Evolutionary conservation across 2,797 vertebrate species (phyloP).

Genomic region (Odontamblyopus lacepedii): DNA sequence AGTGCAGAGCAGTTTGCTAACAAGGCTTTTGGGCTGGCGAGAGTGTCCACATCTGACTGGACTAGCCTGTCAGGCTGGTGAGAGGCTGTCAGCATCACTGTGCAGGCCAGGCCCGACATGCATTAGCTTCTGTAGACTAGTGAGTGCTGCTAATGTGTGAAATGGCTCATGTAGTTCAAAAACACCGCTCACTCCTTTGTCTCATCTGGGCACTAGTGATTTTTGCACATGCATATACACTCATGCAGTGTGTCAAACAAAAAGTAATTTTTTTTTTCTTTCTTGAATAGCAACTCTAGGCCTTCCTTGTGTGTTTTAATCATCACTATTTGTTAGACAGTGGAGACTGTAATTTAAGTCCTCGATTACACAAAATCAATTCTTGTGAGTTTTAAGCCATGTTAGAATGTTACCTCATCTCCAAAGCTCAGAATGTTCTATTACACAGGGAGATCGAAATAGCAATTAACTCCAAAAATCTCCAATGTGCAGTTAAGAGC

Average conservation of each 20-base stretch:
- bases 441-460: too few species aligned
- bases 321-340: not conserved
- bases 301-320: not conserved
- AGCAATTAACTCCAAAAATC: too few species aligned
- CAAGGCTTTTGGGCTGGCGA: conserved; percentile 65
- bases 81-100: conserved; percentile 68
- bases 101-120: conserved; percentile 59
- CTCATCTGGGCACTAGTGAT: conserved; percentile 8
- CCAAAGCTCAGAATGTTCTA: too few species aligned
- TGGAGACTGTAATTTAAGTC: too few species aligned
- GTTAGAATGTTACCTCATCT: too few species aligned
- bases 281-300: not conserved
- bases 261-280: not conserved
- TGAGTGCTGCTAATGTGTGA: conserved; percentile 74
- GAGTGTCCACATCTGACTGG: conserved; percentile 61
- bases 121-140: conserved; percentile 71
- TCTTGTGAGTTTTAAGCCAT: too few species aligned
- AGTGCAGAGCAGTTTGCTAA: conserved; percentile 69
- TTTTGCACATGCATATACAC: conserved; percentile 1
- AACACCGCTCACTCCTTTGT: conserved; percentile 41
- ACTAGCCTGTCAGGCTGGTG: conserved; percentile 70
- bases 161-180: conserved; percentile 71
- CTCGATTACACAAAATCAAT: too few species aligned
- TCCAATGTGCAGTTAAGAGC: too few species aligned
- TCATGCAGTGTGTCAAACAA: not conserved